These are phyloP conservation scores for Zelostemma sp. DNA, from an alignment of 1,140 invertebrate genomes.

Conservation along the genomic window DNA sequence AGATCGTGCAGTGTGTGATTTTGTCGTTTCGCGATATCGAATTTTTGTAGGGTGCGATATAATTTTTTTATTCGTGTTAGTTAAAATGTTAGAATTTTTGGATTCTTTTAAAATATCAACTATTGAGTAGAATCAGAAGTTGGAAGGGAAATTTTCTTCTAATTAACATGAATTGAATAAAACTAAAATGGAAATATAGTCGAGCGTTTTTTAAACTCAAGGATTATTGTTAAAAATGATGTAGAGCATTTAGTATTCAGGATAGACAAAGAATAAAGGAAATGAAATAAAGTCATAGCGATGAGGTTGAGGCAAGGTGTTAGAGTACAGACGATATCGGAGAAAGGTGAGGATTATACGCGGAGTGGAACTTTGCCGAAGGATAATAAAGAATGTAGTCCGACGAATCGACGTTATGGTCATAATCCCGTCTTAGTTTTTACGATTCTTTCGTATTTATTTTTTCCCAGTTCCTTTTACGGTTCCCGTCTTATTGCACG, in stretches of 20 bases:
- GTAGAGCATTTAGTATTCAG: constrained; percentile 31
- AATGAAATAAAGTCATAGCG: constrained; percentile 36
- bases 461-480: constrained; percentile 36
- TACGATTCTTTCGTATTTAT: constrained; percentile 45
- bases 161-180: too few species aligned
- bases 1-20: too few species aligned
- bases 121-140: too few species aligned
- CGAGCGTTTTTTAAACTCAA: too few species aligned
- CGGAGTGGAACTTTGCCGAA: constrained; percentile 36
- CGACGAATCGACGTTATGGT: constrained; percentile 38
- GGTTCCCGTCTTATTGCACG: constrained; percentile 28
- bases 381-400: constrained; percentile 43
- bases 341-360: constrained; percentile 47
- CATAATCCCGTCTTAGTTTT: constrained; percentile 44
- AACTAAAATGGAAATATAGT: too few species aligned
- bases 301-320: constrained; percentile 21
- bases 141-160: too few species aligned
- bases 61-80: too few species aligned
- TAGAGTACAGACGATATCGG: constrained; percentile 42
- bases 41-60: too few species aligned
- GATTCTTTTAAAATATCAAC: too few species aligned
- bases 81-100: too few species aligned
- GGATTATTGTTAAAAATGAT: constrained; percentile 16
- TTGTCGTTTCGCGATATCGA: too few species aligned
- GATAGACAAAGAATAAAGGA: constrained; percentile 34